These are phyloP conservation scores for Melinaea menophilus DNA, from an alignment of 2,888 invertebrate species.

Conservation along the genomic window DNA sequence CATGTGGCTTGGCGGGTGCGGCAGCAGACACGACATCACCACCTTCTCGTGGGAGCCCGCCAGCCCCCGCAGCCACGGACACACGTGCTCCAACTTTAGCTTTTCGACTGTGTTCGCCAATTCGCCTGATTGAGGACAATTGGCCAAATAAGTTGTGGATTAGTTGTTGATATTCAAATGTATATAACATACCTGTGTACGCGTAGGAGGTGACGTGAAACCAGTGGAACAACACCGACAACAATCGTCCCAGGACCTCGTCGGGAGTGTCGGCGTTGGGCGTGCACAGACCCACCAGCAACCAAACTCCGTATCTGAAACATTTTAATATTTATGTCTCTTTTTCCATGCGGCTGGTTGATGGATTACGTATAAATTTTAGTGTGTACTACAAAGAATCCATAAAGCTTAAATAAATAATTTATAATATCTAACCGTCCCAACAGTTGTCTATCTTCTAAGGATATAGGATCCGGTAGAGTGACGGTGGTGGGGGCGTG, in stretches of 20 bases:
- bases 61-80: constrained; percentile 91
- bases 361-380: background rate
- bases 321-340: background rate
- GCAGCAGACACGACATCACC: constrained; percentile 94
- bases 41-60: constrained; percentile 91
- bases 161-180: no score
- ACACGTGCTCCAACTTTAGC: constrained; percentile 94
- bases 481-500: constrained; percentile 63
- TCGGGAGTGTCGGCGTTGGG: constrained; percentile 87
- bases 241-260: constrained; percentile 90
- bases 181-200: constrained; percentile 85
- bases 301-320: constrained; percentile 95
- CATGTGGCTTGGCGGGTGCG: constrained; percentile 97
- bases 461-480: constrained; percentile 81
- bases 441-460: constrained; percentile 92
- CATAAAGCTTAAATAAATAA: no score
- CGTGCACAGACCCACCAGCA: constrained; percentile 94
- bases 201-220: constrained; percentile 98
- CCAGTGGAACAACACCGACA: constrained; percentile 99
- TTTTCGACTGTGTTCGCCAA: constrained; percentile 93
- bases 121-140: constrained; percentile 70
- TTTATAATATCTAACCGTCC: constrained; percentile 69
- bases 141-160: no score
- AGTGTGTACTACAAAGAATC: background rate
- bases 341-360: no score